phyloP scores from a whole-genome alignment of 53 echinoderm and acorn worm species.

The Zoroaster sp. region DNA sequence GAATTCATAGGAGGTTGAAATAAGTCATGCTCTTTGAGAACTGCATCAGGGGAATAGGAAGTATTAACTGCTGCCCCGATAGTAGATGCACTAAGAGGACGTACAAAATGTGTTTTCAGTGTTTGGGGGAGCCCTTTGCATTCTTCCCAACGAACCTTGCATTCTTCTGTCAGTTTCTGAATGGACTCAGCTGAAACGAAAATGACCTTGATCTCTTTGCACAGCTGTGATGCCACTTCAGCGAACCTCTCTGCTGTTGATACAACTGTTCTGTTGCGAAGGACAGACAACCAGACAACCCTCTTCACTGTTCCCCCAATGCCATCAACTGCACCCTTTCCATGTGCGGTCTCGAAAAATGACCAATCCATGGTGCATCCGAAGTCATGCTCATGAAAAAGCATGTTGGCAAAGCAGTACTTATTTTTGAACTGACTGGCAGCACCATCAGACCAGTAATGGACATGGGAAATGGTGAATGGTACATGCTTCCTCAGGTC shows the following conservation, averaged over 20 bases:
- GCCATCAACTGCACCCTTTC: conserved; percentile 51
- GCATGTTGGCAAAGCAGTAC: conserved; percentile 41
- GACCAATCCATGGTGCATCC: conserved; percentile 26
- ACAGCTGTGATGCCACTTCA: background rate
- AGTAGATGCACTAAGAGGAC: background rate
- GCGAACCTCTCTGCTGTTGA: conserved; percentile 27
- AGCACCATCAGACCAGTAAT: conserved; percentile 60
- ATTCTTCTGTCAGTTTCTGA: background rate
- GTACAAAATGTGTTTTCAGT: conserved; percentile 28
- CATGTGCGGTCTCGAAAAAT: conserved; percentile 49
- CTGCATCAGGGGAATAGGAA: background rate
- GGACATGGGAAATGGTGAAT: conserved; percentile 6
- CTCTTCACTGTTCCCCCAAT: conserved; percentile 38
- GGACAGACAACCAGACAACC: conserved; percentile 23
- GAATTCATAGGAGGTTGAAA: background rate
- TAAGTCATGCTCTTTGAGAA: background rate
- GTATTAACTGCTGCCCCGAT: background rate
- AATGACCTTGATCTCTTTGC: background rate
- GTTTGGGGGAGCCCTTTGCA: conserved; percentile 12
- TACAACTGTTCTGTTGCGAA: conserved; percentile 6
- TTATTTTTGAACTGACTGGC: conserved; percentile 52
- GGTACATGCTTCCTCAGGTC: conserved; percentile 23
- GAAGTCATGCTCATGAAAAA: conserved; percentile 35
- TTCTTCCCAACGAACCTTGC: conserved; percentile 9
- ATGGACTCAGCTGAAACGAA: background rate